Evolutionary conservation across 2,888 invertebrate genomes (phyloP).

Genomic region (Himalopsyche japonica): DNA sequence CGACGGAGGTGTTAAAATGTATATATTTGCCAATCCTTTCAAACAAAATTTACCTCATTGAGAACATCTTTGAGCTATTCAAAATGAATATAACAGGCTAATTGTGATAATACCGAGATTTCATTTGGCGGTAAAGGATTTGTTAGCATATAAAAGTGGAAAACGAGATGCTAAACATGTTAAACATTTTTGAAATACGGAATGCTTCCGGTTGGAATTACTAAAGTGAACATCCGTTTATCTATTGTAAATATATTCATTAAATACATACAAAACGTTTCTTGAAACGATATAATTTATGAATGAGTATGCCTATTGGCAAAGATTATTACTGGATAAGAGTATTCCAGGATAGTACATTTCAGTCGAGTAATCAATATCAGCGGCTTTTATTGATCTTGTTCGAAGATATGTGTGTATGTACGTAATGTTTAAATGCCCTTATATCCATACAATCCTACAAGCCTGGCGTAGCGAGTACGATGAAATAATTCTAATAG

Average conservation of each 20-base stretch:
- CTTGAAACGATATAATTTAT: too few species aligned
- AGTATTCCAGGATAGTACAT: too few species aligned
- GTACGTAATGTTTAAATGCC: too few species aligned
- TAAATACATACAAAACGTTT: too few species aligned
- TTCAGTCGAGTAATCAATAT: too few species aligned
- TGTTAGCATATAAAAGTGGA: background rate
- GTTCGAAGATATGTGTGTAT: too few species aligned
- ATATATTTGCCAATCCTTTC: background rate
- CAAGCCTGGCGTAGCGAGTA: too few species aligned
- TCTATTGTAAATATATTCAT: background rate
- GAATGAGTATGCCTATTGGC: too few species aligned
- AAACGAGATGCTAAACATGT: background rate
- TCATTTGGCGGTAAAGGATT: background rate
- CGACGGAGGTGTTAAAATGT: background rate
- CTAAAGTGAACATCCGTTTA: background rate
- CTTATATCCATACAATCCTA: too few species aligned
- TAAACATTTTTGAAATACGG: background rate
- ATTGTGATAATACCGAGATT: background rate
- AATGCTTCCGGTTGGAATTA: background rate
- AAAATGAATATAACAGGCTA: background rate
- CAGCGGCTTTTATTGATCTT: too few species aligned
- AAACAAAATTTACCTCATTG: background rate
- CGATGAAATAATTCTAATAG: too few species aligned
- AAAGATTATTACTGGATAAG: too few species aligned
- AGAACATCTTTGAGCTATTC: background rate